Evolutionary conservation across 2,888 invertebrate species (phyloP), one percentile per base, ranked within the genome.

Genomic region (Embidobia sp.): DNA sequence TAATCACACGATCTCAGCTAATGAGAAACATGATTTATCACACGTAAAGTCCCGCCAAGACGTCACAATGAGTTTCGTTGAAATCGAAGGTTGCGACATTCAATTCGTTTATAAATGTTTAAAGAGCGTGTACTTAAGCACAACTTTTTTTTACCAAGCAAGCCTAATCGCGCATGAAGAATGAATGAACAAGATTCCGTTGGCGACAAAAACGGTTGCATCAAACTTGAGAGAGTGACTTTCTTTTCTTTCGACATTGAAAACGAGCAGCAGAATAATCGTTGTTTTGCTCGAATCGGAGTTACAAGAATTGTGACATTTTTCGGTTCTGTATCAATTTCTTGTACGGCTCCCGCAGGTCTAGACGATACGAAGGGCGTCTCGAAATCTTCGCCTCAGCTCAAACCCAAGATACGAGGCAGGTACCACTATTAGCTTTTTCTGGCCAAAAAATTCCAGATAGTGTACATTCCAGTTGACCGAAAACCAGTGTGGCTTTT

Each of bases 291-390:
- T 70, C 29, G 76, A 77, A 70, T 53, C 59, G 40, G 40, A 64
- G 76, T 77, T 70, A 77, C 63, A 66, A 66, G 70, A 77, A 77
- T 70, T 77, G 76, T 77, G 73, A 77, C 73, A 77, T 77, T 77
- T 74, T 67, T 74, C 78, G 57, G 74, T 66, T 66, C 70, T 53
- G 69, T 70, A 78, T 78, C 78, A 70, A 70, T 74, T 66, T 74
- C 78, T 74, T 73, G 57, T 63, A 57, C 59, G 78, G 74, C 79
- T 84, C 80, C 81, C 67, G 80, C 73, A 22, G 79, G 79, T 81
- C 81, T 80, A 80, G 82, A 82, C 85, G 82, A 85, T 81, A 80
- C 80, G 78, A 70, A 66, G 79, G 82, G 78, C 81, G 84, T 82
- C 81, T 63, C 44, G 63, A 69, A 73, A 78, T 78, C 75, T 61